Conservation (phyloP, 2,888 invertebrate genomes). For the Drosophila formosana region DNA sequence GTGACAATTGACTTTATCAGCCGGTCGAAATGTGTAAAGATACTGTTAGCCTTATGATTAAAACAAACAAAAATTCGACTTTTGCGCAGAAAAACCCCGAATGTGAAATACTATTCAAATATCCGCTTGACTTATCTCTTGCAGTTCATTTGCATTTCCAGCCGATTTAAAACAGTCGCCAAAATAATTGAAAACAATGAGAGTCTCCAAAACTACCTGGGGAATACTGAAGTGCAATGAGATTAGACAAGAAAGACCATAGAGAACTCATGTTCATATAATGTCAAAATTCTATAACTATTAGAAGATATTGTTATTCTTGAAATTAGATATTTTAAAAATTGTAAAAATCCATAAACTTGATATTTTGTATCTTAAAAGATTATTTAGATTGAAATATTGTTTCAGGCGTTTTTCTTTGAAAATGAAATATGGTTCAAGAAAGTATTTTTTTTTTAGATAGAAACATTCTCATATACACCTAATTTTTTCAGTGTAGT, state of each 20-base stretch:
- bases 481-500: no score
- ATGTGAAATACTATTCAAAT: neutral
- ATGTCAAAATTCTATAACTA: no score
- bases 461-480: no score
- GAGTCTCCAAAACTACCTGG: neutral
- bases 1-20: conserved; percentile 39
- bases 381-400: no score
- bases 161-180: neutral
- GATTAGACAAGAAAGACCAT: neutral
- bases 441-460: no score
- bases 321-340: no score
- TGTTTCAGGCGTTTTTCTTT: no score
- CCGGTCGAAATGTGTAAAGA: conserved; percentile 7
- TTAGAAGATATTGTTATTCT: no score
- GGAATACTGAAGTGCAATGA: neutral
- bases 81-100: neutral
- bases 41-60: conserved; percentile 4
- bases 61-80: neutral
- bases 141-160: neutral
- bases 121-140: conserved; percentile 5
- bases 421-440: no score
- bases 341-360: no score
- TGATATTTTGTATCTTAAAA: no score
- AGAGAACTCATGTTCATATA: no score
- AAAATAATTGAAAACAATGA: neutral